Conservation (phyloP, 2,113 vertebrate species). For the Hippocampus zosterae region DNA sequence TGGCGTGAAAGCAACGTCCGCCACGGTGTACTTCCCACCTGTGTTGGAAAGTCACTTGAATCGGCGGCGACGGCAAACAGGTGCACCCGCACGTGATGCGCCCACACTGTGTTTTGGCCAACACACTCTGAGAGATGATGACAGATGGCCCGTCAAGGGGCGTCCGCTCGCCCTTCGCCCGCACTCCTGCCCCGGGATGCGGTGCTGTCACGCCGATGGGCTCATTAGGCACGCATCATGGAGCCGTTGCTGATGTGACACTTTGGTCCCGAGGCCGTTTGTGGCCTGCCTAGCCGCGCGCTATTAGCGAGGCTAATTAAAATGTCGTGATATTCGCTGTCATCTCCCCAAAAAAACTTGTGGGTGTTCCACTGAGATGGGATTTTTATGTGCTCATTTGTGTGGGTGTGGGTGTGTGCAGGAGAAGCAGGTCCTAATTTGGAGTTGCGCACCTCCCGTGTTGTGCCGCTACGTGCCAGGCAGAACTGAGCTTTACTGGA, state of each 20-base stretch:
- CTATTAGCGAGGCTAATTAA: slow-evolving; percentile 43
- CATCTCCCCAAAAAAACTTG: background rate
- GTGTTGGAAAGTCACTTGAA: slow-evolving; percentile 19
- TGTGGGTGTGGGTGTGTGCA: too few relatives aligned
- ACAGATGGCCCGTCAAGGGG: slow-evolving; percentile 56
- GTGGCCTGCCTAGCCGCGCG: slow-evolving; percentile 24
- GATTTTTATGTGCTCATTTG: too few relatives aligned
- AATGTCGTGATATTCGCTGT: slow-evolving; percentile 27
- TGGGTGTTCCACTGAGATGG: too few relatives aligned
- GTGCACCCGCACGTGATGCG: slow-evolving; percentile 45
- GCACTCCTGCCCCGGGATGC: slow-evolving; percentile 44
- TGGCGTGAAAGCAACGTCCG: too few relatives aligned
- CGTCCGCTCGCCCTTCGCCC: slow-evolving; percentile 34
- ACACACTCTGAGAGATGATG: slow-evolving; percentile 39
- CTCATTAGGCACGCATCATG: slow-evolving; percentile 59
- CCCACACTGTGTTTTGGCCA: slow-evolving; percentile 32
- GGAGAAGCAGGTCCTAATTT: too few relatives aligned
- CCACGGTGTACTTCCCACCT: too few relatives aligned
- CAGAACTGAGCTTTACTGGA: too few relatives aligned
- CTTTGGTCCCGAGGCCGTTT: slow-evolving; percentile 50
- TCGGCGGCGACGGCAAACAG: slow-evolving; percentile 48
- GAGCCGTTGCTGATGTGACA: slow-evolving; percentile 18
- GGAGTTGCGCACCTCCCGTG: too few relatives aligned
- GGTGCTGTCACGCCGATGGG: slow-evolving; percentile 57
- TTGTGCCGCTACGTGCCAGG: too few relatives aligned